A percentile compares a stretch with the other conserved stretches of the same genome.
phyloP scores from a whole-genome alignment of 2,888 invertebrate genomes.

The Clanis bilineata region DNA sequence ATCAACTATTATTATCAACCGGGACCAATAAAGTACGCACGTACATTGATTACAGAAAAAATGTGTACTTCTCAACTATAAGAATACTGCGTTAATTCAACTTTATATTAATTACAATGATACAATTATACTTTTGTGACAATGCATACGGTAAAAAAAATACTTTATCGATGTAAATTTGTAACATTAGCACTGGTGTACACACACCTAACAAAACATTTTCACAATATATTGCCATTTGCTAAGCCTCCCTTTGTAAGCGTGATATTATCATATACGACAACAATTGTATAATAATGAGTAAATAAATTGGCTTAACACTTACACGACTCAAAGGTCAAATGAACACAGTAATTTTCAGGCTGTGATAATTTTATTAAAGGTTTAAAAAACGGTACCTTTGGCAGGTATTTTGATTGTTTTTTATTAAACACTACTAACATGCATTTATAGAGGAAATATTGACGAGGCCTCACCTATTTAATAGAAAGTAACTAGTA shows the following conservation, averaged over 20 bases:
- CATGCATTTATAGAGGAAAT: slow-evolving; percentile 13
- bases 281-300: slow-evolving; percentile 10
- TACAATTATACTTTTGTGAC: slow-evolving; percentile 19
- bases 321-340: not conserved
- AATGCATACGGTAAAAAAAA: slow-evolving; percentile 30
- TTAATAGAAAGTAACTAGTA: slow-evolving; percentile 5
- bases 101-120: slow-evolving; percentile 6
- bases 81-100: not conserved
- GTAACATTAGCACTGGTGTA: slow-evolving; percentile 24
- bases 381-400: not conserved
- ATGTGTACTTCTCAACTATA: slow-evolving; percentile 5
- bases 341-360: slow-evolving; percentile 12
- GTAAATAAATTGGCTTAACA: slow-evolving; percentile 1
- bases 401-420: not conserved
- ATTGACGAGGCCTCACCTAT: not conserved
- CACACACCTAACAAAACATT: slow-evolving; percentile 12
- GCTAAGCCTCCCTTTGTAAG: slow-evolving; percentile 17
- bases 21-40: not conserved
- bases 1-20: slow-evolving; percentile 1
- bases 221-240: slow-evolving; percentile 6
- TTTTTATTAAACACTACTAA: slow-evolving; percentile 2
- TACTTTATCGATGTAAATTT: slow-evolving; percentile 29
- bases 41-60: slow-evolving; percentile 2
- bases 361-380: slow-evolving; percentile 5
- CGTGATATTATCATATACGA: slow-evolving; percentile 14